phyloP scores from a whole-genome alignment of 2,888 invertebrate genomes.

The Rutpela maculata region DNA sequence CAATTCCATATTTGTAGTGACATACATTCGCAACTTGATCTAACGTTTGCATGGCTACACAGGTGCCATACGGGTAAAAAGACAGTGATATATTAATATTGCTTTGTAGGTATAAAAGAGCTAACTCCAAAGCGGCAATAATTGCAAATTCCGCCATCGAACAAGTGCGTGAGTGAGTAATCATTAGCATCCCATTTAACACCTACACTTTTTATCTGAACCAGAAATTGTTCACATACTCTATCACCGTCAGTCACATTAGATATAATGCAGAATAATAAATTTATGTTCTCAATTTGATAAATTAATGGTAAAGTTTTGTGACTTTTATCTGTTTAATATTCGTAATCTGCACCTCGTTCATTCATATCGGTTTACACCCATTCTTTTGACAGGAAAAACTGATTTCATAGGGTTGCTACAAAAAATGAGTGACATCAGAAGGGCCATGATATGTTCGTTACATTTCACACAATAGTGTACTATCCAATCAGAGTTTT shows the following conservation, averaged over 20 bases:
- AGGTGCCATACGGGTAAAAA: no score
- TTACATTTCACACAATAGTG: neutral
- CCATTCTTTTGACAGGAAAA: neutral
- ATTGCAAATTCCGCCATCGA: no score
- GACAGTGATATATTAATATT: no score
- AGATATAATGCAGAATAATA: neutral
- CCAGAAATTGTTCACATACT: neutral
- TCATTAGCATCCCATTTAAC: neutral
- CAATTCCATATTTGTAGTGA: no score
- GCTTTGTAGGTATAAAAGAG: no score
- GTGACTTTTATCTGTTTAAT: slow-evolving; percentile 24
- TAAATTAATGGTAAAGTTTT: slow-evolving; percentile 21
- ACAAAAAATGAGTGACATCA: slow-evolving; percentile 2
- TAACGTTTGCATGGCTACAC: no score
- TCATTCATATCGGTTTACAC: slow-evolving; percentile 15
- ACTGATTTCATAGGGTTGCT: neutral
- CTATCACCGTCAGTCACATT: slow-evolving; percentile 3
- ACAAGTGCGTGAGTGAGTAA: no score
- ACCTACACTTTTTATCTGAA: slow-evolving; percentile 10
- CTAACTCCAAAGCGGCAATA: no score
- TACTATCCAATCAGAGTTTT: no score
- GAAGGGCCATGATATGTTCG: neutral
- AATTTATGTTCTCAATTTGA: slow-evolving; percentile 13
- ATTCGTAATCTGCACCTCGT: slow-evolving; percentile 20
- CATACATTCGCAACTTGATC: no score